Percentiles rank a stretch among this genome's conserved stretches.
phyloP scores from a whole-genome alignment of 2,113 vertebrate species.

The Centropus unirufus region DNA sequence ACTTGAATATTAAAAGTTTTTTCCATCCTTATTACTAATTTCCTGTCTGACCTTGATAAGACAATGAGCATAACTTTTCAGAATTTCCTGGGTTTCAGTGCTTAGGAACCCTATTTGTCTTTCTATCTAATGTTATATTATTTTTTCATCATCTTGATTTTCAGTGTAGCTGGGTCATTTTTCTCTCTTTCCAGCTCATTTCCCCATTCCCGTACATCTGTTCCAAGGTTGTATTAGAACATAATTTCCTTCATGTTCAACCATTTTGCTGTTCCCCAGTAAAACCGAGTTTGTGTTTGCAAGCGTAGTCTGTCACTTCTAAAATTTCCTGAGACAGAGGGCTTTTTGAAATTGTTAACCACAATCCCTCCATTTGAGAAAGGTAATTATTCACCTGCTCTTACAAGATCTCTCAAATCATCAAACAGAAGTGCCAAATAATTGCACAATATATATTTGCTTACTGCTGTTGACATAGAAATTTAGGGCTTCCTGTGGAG shows the following conservation, averaged over 20 bases:
- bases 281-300: neutral
- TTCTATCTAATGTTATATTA: neutral
- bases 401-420: neutral
- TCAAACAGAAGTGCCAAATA: neutral
- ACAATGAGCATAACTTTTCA: neutral
- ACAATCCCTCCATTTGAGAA: neutral
- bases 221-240: neutral
- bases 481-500: constrained; percentile 2
- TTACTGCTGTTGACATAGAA: constrained; percentile 12
- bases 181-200: neutral
- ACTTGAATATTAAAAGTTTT: neutral
- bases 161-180: neutral
- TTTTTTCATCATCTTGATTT: neutral
- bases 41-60: neutral
- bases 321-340: neutral
- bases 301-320: neutral
- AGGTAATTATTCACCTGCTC: neutral
- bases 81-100: fast-evolving
- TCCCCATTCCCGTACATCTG: neutral
- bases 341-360: neutral
- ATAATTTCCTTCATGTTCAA: neutral
- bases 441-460: neutral
- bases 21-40: neutral
- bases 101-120: neutral
- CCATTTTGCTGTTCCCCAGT: neutral